A percentile compares a stretch with the other conserved stretches of the same genome.
These are phyloP conservation scores for Chalcis sispes DNA, from an alignment of 2,888 invertebrate genomes.

Conservation along the genomic window DNA sequence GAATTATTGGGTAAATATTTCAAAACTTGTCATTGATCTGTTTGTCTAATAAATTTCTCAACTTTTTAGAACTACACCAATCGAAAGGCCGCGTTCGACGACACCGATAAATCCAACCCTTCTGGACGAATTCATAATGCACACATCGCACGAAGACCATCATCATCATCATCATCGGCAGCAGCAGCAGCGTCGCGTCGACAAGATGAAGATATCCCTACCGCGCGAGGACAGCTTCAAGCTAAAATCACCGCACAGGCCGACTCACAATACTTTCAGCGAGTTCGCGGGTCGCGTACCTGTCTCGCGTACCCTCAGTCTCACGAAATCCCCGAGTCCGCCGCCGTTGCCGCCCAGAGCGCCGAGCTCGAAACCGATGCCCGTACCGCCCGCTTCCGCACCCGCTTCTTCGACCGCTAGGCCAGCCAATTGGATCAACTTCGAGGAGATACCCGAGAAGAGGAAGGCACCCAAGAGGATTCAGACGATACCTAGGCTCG, in stretches of 20 bases:
- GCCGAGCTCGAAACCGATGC: constrained; percentile 65
- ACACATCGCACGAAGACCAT: constrained; percentile 65
- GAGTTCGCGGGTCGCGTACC: constrained; percentile 82
- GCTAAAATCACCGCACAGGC: constrained; percentile 76
- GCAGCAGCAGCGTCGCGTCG: constrained; percentile 75
- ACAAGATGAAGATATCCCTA: constrained; percentile 84
- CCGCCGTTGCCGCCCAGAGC: constrained; percentile 71
- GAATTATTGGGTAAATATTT: no score
- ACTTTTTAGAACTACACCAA: constrained; percentile 80
- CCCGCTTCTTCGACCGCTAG: constrained; percentile 63
- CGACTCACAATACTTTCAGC: constrained; percentile 77
- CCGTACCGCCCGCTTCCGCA: constrained; percentile 61
- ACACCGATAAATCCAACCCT: constrained; percentile 85
- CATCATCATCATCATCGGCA: constrained; percentile 71
- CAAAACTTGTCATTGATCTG: no score
- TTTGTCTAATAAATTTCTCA: not conserved
- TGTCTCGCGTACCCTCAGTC: constrained; percentile 69
- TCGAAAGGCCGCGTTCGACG: constrained; percentile 85
- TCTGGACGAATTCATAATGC: constrained; percentile 83
- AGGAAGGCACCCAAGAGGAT: constrained; percentile 89
- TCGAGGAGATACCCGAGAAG: constrained; percentile 90
- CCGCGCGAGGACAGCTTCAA: constrained; percentile 79
- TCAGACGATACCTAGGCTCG: constrained; percentile 84
- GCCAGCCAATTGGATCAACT: constrained; percentile 87
- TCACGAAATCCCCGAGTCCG: constrained; percentile 69